phyloP scores from a whole-genome alignment of 2,113 vertebrate genomes.

The Hiodon alosoides region DNA sequence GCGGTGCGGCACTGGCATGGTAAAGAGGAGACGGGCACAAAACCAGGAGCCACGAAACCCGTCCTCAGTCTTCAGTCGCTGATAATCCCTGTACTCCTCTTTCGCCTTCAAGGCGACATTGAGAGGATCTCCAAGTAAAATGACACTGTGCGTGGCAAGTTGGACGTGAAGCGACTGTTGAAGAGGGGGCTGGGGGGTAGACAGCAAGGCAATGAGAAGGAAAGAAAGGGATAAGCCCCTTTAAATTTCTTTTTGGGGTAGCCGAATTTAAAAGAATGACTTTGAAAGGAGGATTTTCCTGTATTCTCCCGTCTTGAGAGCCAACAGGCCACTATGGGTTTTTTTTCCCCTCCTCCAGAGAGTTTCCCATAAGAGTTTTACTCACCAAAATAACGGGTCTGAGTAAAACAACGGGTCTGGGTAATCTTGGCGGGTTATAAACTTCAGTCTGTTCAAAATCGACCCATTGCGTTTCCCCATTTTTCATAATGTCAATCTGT shows the following conservation, averaged over 20 bases:
- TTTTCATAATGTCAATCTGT: conserved; percentile 5
- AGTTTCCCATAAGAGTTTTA: conserved; percentile 4
- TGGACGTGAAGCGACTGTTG: neutral
- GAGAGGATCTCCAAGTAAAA: conserved; percentile 15
- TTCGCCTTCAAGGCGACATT: neutral
- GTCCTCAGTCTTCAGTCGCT: neutral
- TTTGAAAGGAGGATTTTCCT: conserved; percentile 19
- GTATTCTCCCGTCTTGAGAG: conserved; percentile 12
- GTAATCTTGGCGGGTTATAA: neutral
- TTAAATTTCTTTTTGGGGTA: conserved; percentile 20
- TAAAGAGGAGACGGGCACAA: neutral
- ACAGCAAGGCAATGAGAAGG: conserved; percentile 2
- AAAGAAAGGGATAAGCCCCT: conserved; percentile 18
- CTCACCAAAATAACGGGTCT: no score
- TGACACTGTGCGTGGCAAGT: neutral
- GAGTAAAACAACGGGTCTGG: neutral
- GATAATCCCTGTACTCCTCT: neutral
- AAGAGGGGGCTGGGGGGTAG: neutral
- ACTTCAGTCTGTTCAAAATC: neutral
- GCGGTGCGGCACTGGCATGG: neutral
- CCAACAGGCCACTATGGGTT: conserved; percentile 4
- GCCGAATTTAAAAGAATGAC: conserved; percentile 21
- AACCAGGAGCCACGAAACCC: neutral
- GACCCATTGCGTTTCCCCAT: neutral
- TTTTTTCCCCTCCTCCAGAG: neutral